Evolutionary conservation across 2,113 vertebrate species (phyloP).

Genomic region (Ptychochromis oligacanthus): DNA sequence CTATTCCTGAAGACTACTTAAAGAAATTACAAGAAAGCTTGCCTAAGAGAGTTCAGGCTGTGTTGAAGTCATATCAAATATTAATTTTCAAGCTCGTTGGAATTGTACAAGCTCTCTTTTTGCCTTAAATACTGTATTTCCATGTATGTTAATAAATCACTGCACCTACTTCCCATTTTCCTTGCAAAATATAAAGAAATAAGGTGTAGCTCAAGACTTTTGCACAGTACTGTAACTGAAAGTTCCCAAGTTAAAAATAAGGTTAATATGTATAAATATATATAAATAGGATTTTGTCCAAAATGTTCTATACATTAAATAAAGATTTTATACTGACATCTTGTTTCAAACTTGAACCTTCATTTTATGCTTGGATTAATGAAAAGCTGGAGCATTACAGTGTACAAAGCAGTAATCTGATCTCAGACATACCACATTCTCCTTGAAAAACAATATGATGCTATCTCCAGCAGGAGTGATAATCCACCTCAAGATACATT

Average conservation of each 20-base stretch:
- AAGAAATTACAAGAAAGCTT: too few relatives aligned
- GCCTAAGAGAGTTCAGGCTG: too few relatives aligned
- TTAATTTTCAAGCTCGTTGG: not conserved
- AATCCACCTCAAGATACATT: conserved; percentile 44
- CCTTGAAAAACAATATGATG: conserved; percentile 53
- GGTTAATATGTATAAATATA: not conserved
- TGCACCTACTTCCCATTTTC: not conserved
- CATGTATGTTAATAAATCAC: not conserved
- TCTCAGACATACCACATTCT: conserved; percentile 16
- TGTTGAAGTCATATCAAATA: too few relatives aligned
- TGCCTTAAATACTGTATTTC: not conserved
- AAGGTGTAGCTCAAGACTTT: not conserved
- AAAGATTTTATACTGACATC: not conserved
- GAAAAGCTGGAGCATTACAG: conserved; percentile 31
- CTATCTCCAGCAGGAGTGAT: conserved; percentile 44
- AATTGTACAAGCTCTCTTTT: not conserved
- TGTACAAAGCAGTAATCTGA: conserved; percentile 38
- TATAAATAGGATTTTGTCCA: not conserved
- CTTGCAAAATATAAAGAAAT: not conserved
- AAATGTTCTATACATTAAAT: not conserved
- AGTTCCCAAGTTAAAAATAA: not conserved
- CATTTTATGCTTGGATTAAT: conserved; percentile 30
- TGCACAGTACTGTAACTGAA: not conserved
- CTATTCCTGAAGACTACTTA: too few relatives aligned
- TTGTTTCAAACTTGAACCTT: conserved; percentile 19